phyloP scores from a whole-genome alignment of 2,797 vertebrate genomes.

The Molossus alvarezi region DNA sequence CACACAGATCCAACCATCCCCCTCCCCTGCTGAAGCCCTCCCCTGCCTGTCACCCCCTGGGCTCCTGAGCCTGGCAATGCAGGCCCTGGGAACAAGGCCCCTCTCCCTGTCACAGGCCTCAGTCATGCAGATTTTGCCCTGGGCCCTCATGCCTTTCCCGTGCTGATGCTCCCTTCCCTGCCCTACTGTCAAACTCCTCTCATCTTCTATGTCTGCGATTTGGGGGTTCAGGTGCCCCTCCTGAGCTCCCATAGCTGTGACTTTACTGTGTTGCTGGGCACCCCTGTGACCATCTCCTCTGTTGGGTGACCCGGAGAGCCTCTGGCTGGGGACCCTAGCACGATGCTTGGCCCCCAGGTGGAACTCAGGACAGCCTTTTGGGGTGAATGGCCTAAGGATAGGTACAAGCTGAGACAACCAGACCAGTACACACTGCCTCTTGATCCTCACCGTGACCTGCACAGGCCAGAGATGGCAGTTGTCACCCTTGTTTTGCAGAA shows the following conservation, averaged over 20 bases:
- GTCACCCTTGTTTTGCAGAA: background rate
- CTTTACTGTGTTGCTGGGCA: background rate
- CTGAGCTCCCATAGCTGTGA: background rate
- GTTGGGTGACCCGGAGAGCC: background rate
- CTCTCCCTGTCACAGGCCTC: background rate
- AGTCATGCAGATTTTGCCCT: background rate
- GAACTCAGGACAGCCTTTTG: background rate
- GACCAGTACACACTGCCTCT: background rate
- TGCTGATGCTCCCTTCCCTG: background rate
- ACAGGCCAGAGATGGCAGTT: background rate
- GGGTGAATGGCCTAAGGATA: background rate
- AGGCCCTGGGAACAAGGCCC: background rate
- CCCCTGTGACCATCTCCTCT: background rate
- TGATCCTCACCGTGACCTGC: background rate
- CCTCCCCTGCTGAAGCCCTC: background rate
- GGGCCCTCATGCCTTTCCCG: background rate
- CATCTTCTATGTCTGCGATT: background rate
- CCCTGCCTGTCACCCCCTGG: background rate
- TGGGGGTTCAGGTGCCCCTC: background rate
- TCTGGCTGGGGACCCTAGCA: background rate
- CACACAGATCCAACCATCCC: background rate
- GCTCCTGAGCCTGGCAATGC: background rate
- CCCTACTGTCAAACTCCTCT: background rate
- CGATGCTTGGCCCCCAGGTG: background rate
- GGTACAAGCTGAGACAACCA: too few relatives aligned